Evolutionary conservation across 1,140 invertebrate species (phyloP), one percentile per base, ranked within the genome.

Genomic region (Trachymyrmex cornetzi): DNA sequence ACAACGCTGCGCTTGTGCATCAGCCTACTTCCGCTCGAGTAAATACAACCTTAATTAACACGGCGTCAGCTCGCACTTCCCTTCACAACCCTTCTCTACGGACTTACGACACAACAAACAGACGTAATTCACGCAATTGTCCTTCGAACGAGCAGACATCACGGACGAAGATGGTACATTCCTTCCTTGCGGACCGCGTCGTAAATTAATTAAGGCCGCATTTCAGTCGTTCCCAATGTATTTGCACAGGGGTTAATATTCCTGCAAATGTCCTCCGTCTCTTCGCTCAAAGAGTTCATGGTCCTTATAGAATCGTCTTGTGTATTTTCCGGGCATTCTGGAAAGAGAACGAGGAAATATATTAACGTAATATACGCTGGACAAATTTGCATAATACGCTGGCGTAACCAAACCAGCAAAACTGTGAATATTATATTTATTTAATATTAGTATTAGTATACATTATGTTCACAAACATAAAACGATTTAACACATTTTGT

Each of bases 31-130:
- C 88, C 85, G 75, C 84, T 88, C 88, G 92, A 88, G 90, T 90
- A 93, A 93, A 93, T 93, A 92, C 89, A 88, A 86, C 91, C 90
- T 93, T 93, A 92, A 93, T 93, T 93, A 93, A 92, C 92, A 91
- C 87, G 87, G 87, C 87, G 90, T 91, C 92, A 90, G 89, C 89
- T 89, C 72, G 75, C 86, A 61, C 72, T 69, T 88, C 88, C 89
- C 80, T 75, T 90, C 77, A 64, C 89, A 85, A 53, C 69, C 71
- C 69, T 74, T 59, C 71, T 71, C 38, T 57, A 85, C 64, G 88
- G 88, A 88, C 91, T 90, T 91, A 92, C 91, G 87, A 89, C 88
- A 90, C 89, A 92, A 91, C 88, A 92, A 93, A 92, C 86, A 89
- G 87, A 90, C 86, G 85, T 89, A 89, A 91, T 91, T 91, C 90